Percentiles rank a stretch among this genome's conserved stretches.
Evolutionary conservation across 2,113 vertebrate species (phyloP).

Genomic region (Scophthalmus maximus): DNA sequence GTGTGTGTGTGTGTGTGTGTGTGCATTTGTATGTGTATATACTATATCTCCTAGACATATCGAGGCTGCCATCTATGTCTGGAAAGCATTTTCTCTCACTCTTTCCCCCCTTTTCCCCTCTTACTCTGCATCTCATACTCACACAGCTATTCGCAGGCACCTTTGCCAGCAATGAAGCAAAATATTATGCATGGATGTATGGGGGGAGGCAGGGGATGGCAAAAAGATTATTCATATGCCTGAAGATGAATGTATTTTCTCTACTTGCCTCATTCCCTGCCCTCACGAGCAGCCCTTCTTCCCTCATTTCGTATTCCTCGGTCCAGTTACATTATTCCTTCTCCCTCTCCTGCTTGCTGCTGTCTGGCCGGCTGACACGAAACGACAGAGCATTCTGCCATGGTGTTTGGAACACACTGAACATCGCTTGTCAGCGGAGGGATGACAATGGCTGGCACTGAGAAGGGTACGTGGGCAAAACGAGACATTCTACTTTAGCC

Average conservation of each 20-base stretch:
- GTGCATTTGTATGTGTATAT: neutral
- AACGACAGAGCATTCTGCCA: slow-evolving; percentile 67
- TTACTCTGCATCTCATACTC: slow-evolving; percentile 18
- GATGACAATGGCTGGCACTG: slow-evolving; percentile 66
- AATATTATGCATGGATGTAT: slow-evolving; percentile 56
- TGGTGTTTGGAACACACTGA: slow-evolving; percentile 56
- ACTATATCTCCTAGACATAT: slow-evolving; percentile 23
- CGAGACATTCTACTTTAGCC: slow-evolving; percentile 33
- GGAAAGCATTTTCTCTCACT: slow-evolving; percentile 17
- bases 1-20: neutral
- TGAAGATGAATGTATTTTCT: slow-evolving; percentile 69
- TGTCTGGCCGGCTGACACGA: slow-evolving; percentile 64
- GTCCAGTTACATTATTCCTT: slow-evolving; percentile 57
- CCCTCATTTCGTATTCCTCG: slow-evolving; percentile 60
- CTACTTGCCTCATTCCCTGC: slow-evolving; percentile 36
- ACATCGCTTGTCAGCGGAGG: slow-evolving; percentile 67
- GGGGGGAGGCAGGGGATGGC: neutral
- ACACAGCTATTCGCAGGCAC: slow-evolving; percentile 32
- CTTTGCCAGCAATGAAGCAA: slow-evolving; percentile 59
- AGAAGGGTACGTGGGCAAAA: slow-evolving; percentile 10
- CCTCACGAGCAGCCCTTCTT: slow-evolving; percentile 13
- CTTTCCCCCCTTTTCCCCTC: neutral
- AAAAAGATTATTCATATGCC: slow-evolving; percentile 61
- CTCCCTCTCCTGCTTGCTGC: slow-evolving; percentile 46
- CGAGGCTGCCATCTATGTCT: slow-evolving; percentile 38